Percentiles rank a stretch among this genome's conserved stretches.
phyloP scores from a whole-genome alignment of 2,797 vertebrate species.

The Garrulus glandarius region DNA sequence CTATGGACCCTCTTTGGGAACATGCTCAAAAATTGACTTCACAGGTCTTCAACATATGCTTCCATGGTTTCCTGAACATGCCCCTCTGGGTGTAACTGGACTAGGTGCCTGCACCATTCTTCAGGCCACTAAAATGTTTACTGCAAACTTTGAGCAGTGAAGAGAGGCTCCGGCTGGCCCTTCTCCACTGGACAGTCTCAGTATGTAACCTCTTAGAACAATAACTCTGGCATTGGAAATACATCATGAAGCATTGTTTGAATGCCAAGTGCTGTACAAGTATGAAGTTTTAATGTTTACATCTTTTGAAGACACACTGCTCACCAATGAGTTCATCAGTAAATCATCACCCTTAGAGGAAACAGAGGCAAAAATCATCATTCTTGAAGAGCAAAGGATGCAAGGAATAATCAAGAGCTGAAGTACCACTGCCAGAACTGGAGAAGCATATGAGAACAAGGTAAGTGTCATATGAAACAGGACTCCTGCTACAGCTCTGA shows the following conservation, averaged over 20 bases:
- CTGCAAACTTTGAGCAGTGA: background rate
- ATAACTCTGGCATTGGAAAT: background rate
- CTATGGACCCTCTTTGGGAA: background rate
- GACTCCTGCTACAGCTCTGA: background rate
- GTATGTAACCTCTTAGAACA: background rate
- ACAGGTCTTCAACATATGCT: background rate
- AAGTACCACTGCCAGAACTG: conserved; percentile 56
- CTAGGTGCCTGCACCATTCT: background rate
- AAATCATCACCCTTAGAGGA: conserved; percentile 18
- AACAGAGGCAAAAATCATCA: conserved; percentile 77
- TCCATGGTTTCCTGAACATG: background rate
- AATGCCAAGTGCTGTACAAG: background rate
- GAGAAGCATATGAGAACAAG: conserved; percentile 78
- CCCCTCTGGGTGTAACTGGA: background rate
- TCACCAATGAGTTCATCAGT: conserved; percentile 33
- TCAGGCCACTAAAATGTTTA: background rate
- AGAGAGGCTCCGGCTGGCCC: background rate
- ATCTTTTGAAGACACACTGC: background rate
- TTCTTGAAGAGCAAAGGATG: conserved; percentile 84
- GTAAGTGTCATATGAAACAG: conserved; percentile 49
- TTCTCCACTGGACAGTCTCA: background rate
- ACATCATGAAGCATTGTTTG: background rate
- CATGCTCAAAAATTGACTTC: background rate
- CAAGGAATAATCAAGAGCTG: conserved; percentile 84
- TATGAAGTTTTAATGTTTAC: background rate